Conservation (phyloP, 2,113 vertebrate species). For the Vulpes lagopus region DNA sequence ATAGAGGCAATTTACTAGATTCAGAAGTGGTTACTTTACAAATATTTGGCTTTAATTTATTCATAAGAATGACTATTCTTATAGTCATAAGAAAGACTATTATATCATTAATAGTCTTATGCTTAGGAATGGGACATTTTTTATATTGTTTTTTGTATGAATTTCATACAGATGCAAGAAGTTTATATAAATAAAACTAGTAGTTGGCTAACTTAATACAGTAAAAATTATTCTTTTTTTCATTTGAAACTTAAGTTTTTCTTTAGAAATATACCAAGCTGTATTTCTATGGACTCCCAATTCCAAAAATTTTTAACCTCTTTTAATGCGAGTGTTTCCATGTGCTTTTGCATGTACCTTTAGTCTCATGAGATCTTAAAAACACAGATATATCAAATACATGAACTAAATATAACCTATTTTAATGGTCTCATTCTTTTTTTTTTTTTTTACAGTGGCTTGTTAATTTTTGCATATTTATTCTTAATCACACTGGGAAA, state of each 20-base stretch:
- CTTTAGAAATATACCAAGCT: constrained; percentile 75
- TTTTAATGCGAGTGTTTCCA: constrained; percentile 82
- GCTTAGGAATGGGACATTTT: background rate
- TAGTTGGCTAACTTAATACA: background rate
- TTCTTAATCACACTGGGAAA: constrained; percentile 89
- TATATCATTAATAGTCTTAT: background rate
- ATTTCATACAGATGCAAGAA: background rate
- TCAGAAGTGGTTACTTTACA: constrained; percentile 4
- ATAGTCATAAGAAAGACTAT: too few relatives aligned
- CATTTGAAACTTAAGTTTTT: constrained; percentile 30
- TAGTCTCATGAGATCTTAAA: constrained; percentile 84
- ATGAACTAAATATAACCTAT: constrained; percentile 83
- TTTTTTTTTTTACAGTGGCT: constrained; percentile 84
- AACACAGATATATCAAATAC: constrained; percentile 75
- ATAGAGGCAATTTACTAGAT: background rate
- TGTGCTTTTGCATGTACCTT: constrained; percentile 84
- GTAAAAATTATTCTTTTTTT: background rate
- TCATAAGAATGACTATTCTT: background rate
- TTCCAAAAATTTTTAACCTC: constrained; percentile 77
- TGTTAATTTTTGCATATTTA: constrained; percentile 88
- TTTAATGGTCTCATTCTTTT: constrained; percentile 81
- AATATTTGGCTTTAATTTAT: background rate
- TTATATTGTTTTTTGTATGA: background rate
- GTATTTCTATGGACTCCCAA: constrained; percentile 85
- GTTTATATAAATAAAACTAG: background rate